Conservation (phyloP, 1,140 invertebrate genomes). For the Drosophila micromelanica region DNA sequence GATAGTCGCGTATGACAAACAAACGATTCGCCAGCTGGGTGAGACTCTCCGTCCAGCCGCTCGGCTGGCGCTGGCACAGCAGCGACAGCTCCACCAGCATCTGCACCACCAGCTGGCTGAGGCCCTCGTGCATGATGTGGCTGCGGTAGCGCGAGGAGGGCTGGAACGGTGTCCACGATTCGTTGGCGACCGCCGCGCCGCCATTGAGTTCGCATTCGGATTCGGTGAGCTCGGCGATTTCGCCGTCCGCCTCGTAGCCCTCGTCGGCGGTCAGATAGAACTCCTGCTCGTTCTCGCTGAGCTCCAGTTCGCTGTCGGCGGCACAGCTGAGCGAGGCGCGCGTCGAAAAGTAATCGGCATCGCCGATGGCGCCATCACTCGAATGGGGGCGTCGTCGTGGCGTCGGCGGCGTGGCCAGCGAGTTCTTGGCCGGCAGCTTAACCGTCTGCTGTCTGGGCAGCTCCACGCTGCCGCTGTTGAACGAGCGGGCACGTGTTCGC, state of each 20-base stretch:
- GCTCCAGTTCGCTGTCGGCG: slow-evolving; percentile 78
- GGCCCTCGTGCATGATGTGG: slow-evolving; percentile 74
- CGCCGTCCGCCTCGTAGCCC: slow-evolving; percentile 82
- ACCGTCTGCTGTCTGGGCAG: slow-evolving; percentile 58
- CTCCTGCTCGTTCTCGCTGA: slow-evolving; percentile 78
- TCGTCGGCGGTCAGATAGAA: slow-evolving; percentile 80
- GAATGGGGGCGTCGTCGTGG: slow-evolving; percentile 50
- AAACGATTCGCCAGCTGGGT: slow-evolving; percentile 73
- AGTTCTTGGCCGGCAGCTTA: slow-evolving; percentile 67
- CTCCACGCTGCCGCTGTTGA: slow-evolving; percentile 68
- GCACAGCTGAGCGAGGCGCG: slow-evolving; percentile 69
- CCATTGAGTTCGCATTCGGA: slow-evolving; percentile 64
- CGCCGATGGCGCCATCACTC: slow-evolving; percentile 57
- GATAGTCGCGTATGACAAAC: slow-evolving; percentile 74
- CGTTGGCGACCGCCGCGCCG: slow-evolving; percentile 35
- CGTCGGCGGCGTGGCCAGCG: slow-evolving; percentile 64
- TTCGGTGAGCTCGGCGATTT: slow-evolving; percentile 73
- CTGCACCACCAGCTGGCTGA: slow-evolving; percentile 78
- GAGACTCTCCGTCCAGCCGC: slow-evolving; percentile 75
- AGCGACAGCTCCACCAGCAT: slow-evolving; percentile 77
- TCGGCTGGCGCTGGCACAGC: slow-evolving; percentile 69
- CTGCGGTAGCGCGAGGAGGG: slow-evolving; percentile 76
- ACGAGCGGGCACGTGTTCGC: slow-evolving; percentile 64
- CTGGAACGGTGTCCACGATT: slow-evolving; percentile 75
- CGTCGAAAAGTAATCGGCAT: slow-evolving; percentile 76